A percentile compares a stretch with the other conserved stretches of the same genome.
These are phyloP conservation scores for Lordiphosa clarofinis DNA, from an alignment of 1,140 invertebrate species.

Conservation along the genomic window DNA sequence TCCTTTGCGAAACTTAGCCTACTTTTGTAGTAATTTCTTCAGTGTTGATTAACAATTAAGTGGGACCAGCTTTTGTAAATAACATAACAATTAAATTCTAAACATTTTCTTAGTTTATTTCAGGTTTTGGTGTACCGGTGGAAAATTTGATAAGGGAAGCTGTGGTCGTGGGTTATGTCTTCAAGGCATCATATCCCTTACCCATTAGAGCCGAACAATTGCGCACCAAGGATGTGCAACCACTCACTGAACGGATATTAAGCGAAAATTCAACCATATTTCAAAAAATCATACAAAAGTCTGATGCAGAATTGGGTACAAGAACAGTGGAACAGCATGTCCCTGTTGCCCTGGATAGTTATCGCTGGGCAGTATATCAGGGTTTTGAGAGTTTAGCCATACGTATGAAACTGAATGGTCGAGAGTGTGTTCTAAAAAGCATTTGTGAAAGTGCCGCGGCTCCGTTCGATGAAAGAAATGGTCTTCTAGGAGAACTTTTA, in stretches of 20 bases:
- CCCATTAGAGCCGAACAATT: conserved; percentile 46
- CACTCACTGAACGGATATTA: conserved; percentile 17
- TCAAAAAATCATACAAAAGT: conserved; percentile 30
- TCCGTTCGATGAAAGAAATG: conserved; percentile 84
- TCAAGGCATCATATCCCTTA: conserved; percentile 69
- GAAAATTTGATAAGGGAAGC: conserved; percentile 54
- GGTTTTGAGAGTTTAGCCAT: conserved; percentile 42
- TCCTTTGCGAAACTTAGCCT: too few species aligned
- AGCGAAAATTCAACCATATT: conserved; percentile 46
- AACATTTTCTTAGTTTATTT: conserved; percentile 48
- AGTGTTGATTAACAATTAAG: too few species aligned
- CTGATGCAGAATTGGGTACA: conserved; percentile 36
- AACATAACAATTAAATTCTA: neutral
- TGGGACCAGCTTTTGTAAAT: too few species aligned
- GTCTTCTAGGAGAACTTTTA: conserved; percentile 85
- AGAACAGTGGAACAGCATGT: conserved; percentile 4
- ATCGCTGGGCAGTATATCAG: conserved; percentile 63
- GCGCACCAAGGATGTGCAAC: conserved; percentile 40
- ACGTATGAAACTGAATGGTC: conserved; percentile 84
- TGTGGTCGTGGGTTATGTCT: conserved; percentile 66
- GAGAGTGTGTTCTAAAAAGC: conserved; percentile 85
- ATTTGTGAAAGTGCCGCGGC: conserved; percentile 87
- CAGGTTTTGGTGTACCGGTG: conserved; percentile 73
- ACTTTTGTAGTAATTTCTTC: too few species aligned
- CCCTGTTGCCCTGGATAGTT: conserved; percentile 25